Base-by-base conservation (phyloP, 1,140 invertebrate genomes). In the Drosophila bipectinata region DNA sequence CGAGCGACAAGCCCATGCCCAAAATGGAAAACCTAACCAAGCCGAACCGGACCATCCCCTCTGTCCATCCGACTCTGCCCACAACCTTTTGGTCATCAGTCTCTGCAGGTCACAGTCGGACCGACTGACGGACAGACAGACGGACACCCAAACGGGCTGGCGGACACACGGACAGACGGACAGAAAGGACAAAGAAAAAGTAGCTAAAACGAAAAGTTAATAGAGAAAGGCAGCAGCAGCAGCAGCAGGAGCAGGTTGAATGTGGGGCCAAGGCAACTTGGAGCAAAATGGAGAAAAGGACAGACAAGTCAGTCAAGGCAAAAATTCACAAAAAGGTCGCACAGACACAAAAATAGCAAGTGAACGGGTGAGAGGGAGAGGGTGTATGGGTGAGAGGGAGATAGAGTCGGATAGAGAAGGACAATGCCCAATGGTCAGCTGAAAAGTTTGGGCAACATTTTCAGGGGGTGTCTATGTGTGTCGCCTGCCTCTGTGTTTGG, bases 141-240 rank as follows among this genome's bases (percentile, higher is more conserved):
- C 21, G 14, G 57, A 44, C 47, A 10, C 32, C 21, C 21, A 21
- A 21, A 21, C 21, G 21, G 21, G 21, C 21, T 21, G 21, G 32
- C 4, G 30, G 68, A 64, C 60, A 41, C 28, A 54, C 24, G 14
- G 37, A 54, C 44, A 34, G 41, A 21, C 32, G 49, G 56, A 37
- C 57, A 18, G 56, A 45, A 58, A 53, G 71, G 71, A 76, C 75
- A 87, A 82, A 87, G 81, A 87, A 85, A 85, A 87, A 85, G 81
- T 85, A 85, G 82, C 81, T 78, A 85, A 85, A 85, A 85, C 81
- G 81, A 85, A 85, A 87, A 87, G 82, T 87, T 87, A 87, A 87
- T 87, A 87, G 82, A 87, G 82, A 87, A 87, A 87, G 63, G 74
- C 73, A 77, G 72, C 28, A 56, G 73, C 28, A 56, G 73, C 28